Percentiles rank a stretch among this genome's conserved stretches.
These are phyloP conservation scores for Sebastes diaconus DNA, from an alignment of 2,797 vertebrate species.

Conservation along the genomic window DNA sequence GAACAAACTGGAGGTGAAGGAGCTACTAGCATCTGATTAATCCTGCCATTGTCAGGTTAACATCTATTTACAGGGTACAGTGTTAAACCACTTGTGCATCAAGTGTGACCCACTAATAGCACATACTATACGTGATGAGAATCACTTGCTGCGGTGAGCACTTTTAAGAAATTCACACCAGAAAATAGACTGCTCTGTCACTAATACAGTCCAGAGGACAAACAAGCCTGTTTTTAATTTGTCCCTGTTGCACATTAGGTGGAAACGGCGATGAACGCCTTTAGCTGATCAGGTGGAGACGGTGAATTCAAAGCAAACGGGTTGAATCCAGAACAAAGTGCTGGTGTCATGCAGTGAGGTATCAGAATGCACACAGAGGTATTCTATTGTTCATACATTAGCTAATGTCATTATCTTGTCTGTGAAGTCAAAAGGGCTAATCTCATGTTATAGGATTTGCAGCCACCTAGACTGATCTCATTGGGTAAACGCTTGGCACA, in stretches of 20 bases:
- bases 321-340: conserved; percentile 58
- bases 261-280: conserved; percentile 17
- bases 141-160: conserved; percentile 38
- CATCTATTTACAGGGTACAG: conserved; percentile 54
- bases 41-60: conserved; percentile 66
- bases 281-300: conserved; percentile 34
- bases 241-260: conserved; percentile 9
- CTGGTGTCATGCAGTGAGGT: conserved; percentile 44
- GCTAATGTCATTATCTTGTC: conserved; percentile 85
- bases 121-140: conserved; percentile 53
- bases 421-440: conserved; percentile 81
- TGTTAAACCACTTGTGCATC: conserved; percentile 65
- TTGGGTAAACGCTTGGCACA: conserved; percentile 77
- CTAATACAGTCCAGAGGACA: conserved; percentile 12
- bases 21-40: conserved; percentile 61
- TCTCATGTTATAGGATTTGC: conserved; percentile 84
- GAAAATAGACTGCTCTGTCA: conserved; percentile 30
- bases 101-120: conserved; percentile 65
- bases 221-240: conserved; percentile 31
- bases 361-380: conserved; percentile 71
- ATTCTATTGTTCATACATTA: conserved; percentile 79
- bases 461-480: conserved; percentile 81
- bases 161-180: conserved; percentile 45
- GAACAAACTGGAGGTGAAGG: conserved; percentile 35
- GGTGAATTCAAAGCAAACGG: conserved; percentile 40